Evolutionary conservation across 1,140 invertebrate species (phyloP).

Genomic region (Trinorchestia longiramus): DNA sequence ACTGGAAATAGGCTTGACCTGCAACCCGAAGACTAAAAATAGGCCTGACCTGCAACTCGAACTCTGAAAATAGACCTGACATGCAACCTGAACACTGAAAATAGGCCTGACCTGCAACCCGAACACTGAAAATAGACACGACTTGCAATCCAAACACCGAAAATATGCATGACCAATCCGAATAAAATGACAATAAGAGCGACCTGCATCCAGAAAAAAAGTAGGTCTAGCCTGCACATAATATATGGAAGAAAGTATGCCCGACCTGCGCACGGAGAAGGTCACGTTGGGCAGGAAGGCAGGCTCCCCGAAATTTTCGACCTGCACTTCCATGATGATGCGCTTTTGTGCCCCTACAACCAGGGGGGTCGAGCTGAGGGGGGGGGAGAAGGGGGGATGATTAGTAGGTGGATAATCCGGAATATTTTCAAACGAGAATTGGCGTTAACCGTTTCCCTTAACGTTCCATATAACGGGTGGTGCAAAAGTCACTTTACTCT

Average conservation of each 20-base stretch:
- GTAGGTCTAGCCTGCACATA: neutral
- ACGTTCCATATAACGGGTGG: no score
- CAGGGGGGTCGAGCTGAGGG: neutral
- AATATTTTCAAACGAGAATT: no score
- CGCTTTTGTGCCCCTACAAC: slow-evolving; percentile 1
- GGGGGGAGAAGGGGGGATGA: neutral
- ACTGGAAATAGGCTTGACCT: neutral
- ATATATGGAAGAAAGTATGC: neutral
- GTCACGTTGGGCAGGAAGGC: slow-evolving; percentile 58
- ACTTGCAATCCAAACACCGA: no score
- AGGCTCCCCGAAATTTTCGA: slow-evolving; percentile 49
- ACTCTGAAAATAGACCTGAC: neutral
- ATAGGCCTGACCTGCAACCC: neutral
- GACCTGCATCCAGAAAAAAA: neutral
- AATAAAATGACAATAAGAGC: no score
- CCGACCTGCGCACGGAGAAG: slow-evolving; percentile 34
- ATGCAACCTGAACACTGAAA: neutral
- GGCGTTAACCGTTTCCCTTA: no score
- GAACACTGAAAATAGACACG: no score
- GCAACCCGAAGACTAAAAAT: neutral
- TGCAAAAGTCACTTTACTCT: no score
- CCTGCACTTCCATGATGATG: slow-evolving; percentile 41
- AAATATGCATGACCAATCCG: no score
- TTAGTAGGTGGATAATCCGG: no score
- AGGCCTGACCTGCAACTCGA: neutral